Base-by-base conservation (phyloP, 1,140 invertebrate species). In the Scaptomyza hsui region DNA sequence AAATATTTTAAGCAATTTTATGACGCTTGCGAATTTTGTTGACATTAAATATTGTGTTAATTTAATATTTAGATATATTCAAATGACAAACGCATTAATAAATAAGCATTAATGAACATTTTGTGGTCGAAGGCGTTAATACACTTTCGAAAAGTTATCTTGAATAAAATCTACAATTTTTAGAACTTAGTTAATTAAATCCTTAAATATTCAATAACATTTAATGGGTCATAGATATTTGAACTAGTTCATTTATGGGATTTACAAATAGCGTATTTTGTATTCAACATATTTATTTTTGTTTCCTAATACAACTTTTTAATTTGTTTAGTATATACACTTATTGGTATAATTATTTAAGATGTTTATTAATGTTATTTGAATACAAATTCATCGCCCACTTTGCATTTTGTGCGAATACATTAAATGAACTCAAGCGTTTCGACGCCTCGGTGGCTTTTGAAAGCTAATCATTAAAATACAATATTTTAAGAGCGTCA, bases 11-110 rank as follows among this genome's bases (percentile, higher is more conserved):
- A 26, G 37, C 32, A 63, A 65, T 72, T 88, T 86, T 82, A 86
- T 44, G 82, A 78, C 56, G 49, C 56, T 64, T 64, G 62, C 78
- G 63, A 60, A 63, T 72, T 72, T 65, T 52, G 74, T 63, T 78
- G 82, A 86, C 81, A 78, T 86, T 86, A 86, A 86, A 82, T 88
- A 88, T 82, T 88, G 74, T 82, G 82, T 75, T 82, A 82, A 86
- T 86, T 86, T 78, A 88, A 86, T 88, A 86, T 86, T 86, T 55
- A 86, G 82, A 86, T 82, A 68, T 72, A 74, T 48, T 56, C 62
- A 75, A 75, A 78, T 74, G 81, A 67, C 64, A 85, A 85, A 77
- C 65, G 39, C 45, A 42, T 41, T 55, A 67, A 88, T 64, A 61
- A 70, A 72, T 39, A 49, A 75, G 42, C 47, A 4, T 29, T 16